Base-by-base conservation (phyloP, 2,113 vertebrate genomes). In the Vulpes vulpes region DNA sequence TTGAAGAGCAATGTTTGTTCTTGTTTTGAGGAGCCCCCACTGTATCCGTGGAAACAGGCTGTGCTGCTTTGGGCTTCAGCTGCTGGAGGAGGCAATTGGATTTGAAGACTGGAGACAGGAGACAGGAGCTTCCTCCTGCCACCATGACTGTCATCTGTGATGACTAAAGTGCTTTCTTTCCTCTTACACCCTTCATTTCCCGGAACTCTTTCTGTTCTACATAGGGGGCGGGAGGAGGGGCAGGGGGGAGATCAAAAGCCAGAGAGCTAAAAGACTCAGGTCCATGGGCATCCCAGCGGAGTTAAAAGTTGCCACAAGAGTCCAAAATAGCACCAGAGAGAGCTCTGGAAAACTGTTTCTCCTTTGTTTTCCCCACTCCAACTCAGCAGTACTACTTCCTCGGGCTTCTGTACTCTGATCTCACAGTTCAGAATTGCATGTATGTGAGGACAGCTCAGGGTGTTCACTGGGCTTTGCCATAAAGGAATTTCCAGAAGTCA, bases 401-500 rank as follows among this genome's bases (percentile, higher is more conserved):
- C n/a, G 0, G 3, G 7, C 60, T 74, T 64, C 73, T n/a, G 74
- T 9, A 3, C 16, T 62, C 57, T 55, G 82, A 38, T 57, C n/a
- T 85, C 74, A 49, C 0, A 27, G 64, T 20, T 55, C 49, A 32
- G 60, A 62, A 65, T 1, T 4, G 30, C 35, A 2, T 0, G 62
- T 64, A 20, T 16, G 15, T 30, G 57, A 53, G 76, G 55, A 60
- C 64, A 43, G 64, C 14, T 43, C 0, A 22, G 76, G 51, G 25
- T 51, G 49, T 59, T 27, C 38, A 22, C 27, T 25, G n/a, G 62
- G 43, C 57, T 43, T 74, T 2, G 12, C 53, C n/a, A 6, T 0
- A 2, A 4, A 8, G 73, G 67, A 69, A 67, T 94, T 95, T 98
- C 96, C 84, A 76, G 82, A 96, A 94, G 85, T 53, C 74, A 74